A percentile compares a stretch with the other conserved stretches of the same genome.
Evolutionary conservation across 2,113 vertebrate species (phyloP).

Genomic region (Archocentrus centrarchus): DNA sequence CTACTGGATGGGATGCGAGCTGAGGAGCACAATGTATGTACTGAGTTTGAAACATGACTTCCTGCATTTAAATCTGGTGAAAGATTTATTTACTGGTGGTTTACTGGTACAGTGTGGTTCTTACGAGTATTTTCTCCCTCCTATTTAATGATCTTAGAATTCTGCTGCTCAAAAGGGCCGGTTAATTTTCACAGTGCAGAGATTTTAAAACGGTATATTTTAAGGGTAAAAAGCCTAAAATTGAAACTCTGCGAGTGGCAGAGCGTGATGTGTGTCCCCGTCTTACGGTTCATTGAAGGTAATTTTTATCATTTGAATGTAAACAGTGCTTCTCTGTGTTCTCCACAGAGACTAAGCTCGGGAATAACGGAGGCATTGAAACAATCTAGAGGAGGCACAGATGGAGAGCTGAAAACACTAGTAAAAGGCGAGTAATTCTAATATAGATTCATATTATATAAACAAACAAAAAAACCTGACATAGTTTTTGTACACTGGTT

Average conservation of each 20-base stretch:
- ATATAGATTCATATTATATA: background rate
- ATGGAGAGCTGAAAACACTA: slow-evolving; percentile 86
- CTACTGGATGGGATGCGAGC: slow-evolving; percentile 95
- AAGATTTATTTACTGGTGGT: background rate
- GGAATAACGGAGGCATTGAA: slow-evolving; percentile 87
- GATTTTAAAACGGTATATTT: background rate
- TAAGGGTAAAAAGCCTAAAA: background rate
- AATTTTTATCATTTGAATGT: background rate
- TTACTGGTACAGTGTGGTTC: background rate
- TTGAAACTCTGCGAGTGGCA: background rate
- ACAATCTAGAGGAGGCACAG: slow-evolving; percentile 81
- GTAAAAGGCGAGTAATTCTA: slow-evolving; percentile 86
- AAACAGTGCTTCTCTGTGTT: slow-evolving; percentile 13
- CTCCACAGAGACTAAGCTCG: slow-evolving; percentile 85
- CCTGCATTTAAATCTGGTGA: background rate
- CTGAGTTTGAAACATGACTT: background rate
- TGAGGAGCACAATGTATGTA: slow-evolving; percentile 89
- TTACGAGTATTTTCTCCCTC: background rate
- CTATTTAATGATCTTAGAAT: slow-evolving; percentile 6
- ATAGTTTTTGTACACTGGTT: background rate
- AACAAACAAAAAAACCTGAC: background rate
- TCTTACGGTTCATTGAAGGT: background rate
- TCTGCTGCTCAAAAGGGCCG: background rate
- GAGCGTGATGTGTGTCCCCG: background rate
- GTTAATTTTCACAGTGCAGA: background rate